Evolutionary conservation across 23 tunicate genomes (phyloP), one percentile per base, ranked within the genome.

Genomic region (Halocynthia roretzi): DNA sequence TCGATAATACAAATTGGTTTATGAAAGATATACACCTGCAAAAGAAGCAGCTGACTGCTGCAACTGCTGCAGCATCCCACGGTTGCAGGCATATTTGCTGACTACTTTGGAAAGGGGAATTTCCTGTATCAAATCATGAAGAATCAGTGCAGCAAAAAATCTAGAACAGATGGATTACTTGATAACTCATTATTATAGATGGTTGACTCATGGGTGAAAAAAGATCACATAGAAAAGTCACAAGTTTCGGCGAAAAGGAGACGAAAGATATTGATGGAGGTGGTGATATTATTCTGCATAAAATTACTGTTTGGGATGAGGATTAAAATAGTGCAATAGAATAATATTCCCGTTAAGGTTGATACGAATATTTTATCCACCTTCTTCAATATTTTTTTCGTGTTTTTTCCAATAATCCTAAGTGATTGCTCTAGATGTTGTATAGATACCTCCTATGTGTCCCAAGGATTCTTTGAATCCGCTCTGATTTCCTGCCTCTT

Each of bases 21-120:
- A 71, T 49, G 15, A 50, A 48, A 40, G 18, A 11, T 18, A 71
- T 0, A 10, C 20, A 83, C 96, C 99, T 21, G 99, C 96, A 85
- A 85, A 96, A 8, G 87, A 61, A 12, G 96, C 88, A 17, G 99
- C 93, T 15, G 87, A 80, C 61, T 89, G 95, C 68, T 96, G 99
- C 8, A 96, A 77, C 5, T 85, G 67, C 57, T 96, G 99, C 8
- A 96, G 53, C 83, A 75, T 75, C 11, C 99, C 99, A 54, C 86
- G 69, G 78, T 87, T 79, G 15, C 90, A 82, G 8, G 80, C 76
- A 70, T 82, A 96, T 55, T 90, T 96, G 19, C 54, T 18, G 55
- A 93, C 82, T 22, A 90, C 84, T 18, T 50, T 22, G n/a, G 52
- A 8, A 9, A 96, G 74, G 8, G 93, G 86, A 44, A 65, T 51